These are phyloP conservation scores for Tridacna gigas DNA, from an alignment of 2,888 invertebrate species.

Conservation along the genomic window DNA sequence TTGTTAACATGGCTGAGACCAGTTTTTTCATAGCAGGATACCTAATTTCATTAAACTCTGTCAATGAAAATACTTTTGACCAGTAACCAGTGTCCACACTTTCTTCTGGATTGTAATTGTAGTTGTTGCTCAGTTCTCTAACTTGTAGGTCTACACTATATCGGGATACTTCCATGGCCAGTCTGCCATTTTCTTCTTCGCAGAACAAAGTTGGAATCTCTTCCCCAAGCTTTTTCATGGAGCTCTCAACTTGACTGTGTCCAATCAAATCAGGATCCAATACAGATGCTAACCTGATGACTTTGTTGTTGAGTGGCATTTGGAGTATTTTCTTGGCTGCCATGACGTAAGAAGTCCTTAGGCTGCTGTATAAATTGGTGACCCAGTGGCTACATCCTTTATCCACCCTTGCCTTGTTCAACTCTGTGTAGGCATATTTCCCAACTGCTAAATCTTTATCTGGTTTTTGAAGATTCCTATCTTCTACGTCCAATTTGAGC, in stretches of 20 bases:
- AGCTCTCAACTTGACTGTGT: slow-evolving; percentile 18
- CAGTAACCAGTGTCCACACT: slow-evolving; percentile 34
- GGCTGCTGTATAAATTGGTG: slow-evolving; percentile 17
- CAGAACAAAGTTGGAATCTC: slow-evolving; percentile 4
- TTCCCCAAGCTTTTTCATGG: slow-evolving; percentile 11
- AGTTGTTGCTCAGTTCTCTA: slow-evolving; percentile 5
- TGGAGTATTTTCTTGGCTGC: slow-evolving; percentile 37
- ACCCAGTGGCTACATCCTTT: slow-evolving; percentile 37
- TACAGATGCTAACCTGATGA: slow-evolving; percentile 31
- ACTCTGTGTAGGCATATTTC: slow-evolving; percentile 32
- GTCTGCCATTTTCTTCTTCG: slow-evolving; percentile 18
- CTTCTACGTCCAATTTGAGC: slow-evolving; percentile 33
- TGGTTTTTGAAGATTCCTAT: slow-evolving; percentile 33
- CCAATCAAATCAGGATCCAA: slow-evolving; percentile 41
- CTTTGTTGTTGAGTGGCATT: slow-evolving; percentile 26
- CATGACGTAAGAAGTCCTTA: slow-evolving; percentile 31
- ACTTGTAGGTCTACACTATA: slow-evolving; percentile 36
- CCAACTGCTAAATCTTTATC: slow-evolving; percentile 47
- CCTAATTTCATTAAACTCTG: slow-evolving; percentile 15
- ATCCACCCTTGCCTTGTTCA: slow-evolving; percentile 38
- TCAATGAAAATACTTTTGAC: slow-evolving; percentile 25
- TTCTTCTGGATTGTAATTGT: background rate
- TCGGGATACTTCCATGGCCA: slow-evolving; percentile 9
- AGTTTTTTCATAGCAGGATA: slow-evolving; percentile 34
- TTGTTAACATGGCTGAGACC: slow-evolving; percentile 19